Base-by-base conservation (phyloP, 2,797 vertebrate genomes). In the Liparis tanakae region DNA sequence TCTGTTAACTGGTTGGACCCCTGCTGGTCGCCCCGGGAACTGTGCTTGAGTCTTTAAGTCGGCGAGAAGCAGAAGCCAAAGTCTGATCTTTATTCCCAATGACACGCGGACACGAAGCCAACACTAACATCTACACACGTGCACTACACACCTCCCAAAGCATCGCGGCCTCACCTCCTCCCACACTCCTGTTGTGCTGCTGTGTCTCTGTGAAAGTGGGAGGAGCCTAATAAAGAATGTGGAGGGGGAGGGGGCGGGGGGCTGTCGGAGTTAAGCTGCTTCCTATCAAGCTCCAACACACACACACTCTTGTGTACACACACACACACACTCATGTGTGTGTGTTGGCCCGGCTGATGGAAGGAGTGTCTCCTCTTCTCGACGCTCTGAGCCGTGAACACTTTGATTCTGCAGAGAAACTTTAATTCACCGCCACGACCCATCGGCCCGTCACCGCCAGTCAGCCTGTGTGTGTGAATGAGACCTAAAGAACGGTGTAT, bases 221-320 rank as follows among this genome's bases (percentile, higher is more conserved):
- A 84, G 80, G 89, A 76, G 78, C 87, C 84, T 84, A 75, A 91
- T 30, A 30, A 89, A 83, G 91, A 87, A 87, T 88, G 84, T 63
- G 76, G 81, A 76, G 86, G 89, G 71, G 33, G 60, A 76, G 86
- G 89, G 71, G 33, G 60, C 89, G 76, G 86, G 89, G 71, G 33
- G 60, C 89, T 86, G 78, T 85, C 79, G 78, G 79, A 10, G 34
- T 91, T 83, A 89, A 80, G 83, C 78, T 92, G 87, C 83, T 92
- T 92, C 87, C 81, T 89, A 84, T 93, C 90, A 92, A 62, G 81
- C 87, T 82, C 85, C 80, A 82, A 67, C 81, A 67, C 71, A 67
- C 71, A 41, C 22, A 46, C 25, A 30, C 25, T 30, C 25, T 30
- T 30, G 25, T 30, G 25, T 30, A 30, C 25, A 30, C 60, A 57